Conservation (phyloP, 2,113 vertebrate genomes). For the Channa maculata region DNA sequence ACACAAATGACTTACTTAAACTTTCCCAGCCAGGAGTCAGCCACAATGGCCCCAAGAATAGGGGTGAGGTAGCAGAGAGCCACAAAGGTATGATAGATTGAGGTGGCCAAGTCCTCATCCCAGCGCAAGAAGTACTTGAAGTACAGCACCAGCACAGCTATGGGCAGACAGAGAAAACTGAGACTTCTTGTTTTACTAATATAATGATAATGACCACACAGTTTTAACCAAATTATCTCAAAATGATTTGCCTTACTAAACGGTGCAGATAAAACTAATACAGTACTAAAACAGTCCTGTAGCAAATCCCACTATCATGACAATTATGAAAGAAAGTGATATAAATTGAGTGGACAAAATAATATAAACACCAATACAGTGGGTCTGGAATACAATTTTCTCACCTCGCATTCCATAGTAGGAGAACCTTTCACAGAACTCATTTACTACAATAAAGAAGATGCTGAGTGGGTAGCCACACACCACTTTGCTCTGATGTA, state of each 20-base stretch:
- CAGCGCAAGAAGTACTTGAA: constrained; percentile 90
- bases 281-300: too few relatives aligned
- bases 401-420: constrained; percentile 99
- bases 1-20: constrained; percentile 88
- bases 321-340: too few relatives aligned
- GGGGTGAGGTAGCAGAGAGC: constrained; percentile 95
- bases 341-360: neutral
- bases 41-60: constrained; percentile 92
- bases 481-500: constrained; percentile 60
- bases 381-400: neutral
- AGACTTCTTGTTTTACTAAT: too few relatives aligned
- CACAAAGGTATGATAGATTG: constrained; percentile 93
- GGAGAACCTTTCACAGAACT: constrained; percentile 98
- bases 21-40: constrained; percentile 97
- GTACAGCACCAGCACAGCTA: constrained; percentile 94
- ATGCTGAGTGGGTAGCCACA: constrained; percentile 93
- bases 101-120: constrained; percentile 88
- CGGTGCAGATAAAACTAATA: too few relatives aligned
- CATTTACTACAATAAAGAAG: constrained; percentile 95
- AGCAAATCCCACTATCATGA: too few relatives aligned
- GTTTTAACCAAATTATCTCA: too few relatives aligned
- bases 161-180: constrained; percentile 1
- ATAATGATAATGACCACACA: too few relatives aligned
- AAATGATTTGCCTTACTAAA: too few relatives aligned
- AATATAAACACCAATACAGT: too few relatives aligned